phyloP scores from a whole-genome alignment of 2,888 invertebrate species.

The Meiosimyza decipiens region DNA sequence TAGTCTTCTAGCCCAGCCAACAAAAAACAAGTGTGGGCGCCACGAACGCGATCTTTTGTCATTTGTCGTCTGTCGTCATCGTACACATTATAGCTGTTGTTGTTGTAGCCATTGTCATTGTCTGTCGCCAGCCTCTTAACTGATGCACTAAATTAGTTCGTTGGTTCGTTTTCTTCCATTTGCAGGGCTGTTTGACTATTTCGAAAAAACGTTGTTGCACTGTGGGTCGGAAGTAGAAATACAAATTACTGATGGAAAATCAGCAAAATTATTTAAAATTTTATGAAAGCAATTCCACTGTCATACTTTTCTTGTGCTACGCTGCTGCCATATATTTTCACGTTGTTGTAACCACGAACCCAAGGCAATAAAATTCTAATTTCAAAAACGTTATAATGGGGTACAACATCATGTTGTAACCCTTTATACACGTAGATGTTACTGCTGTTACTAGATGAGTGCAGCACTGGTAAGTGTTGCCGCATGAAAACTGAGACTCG shows the following conservation, averaged over 20 bases:
- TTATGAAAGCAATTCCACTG: no score
- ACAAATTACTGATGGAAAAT: no score
- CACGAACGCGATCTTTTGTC: constrained; percentile 30
- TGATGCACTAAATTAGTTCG: constrained; percentile 38
- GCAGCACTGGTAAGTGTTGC: constrained; percentile 22
- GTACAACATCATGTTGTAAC: constrained; percentile 2
- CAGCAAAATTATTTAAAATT: no score
- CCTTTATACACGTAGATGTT: neutral
- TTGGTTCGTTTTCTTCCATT: constrained; percentile 4
- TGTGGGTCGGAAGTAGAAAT: no score
- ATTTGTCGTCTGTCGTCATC: constrained; percentile 24
- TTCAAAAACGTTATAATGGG: constrained; percentile 29
- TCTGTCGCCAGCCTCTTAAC: constrained; percentile 36
- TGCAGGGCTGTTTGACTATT: neutral
- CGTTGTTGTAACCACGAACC: constrained; percentile 10
- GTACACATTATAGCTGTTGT: neutral
- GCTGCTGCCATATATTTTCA: no score
- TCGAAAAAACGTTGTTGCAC: neutral
- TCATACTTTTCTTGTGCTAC: neutral
- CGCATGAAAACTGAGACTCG: constrained; percentile 8
- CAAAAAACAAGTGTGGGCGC: constrained; percentile 20
- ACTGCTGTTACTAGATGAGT: neutral
- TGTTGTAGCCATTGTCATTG: constrained; percentile 12
- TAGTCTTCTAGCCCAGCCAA: neutral
- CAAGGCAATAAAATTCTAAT: constrained; percentile 37